Conservation (phyloP, 1,140 invertebrate genomes). For the Trigoniulus corallinus region DNA sequence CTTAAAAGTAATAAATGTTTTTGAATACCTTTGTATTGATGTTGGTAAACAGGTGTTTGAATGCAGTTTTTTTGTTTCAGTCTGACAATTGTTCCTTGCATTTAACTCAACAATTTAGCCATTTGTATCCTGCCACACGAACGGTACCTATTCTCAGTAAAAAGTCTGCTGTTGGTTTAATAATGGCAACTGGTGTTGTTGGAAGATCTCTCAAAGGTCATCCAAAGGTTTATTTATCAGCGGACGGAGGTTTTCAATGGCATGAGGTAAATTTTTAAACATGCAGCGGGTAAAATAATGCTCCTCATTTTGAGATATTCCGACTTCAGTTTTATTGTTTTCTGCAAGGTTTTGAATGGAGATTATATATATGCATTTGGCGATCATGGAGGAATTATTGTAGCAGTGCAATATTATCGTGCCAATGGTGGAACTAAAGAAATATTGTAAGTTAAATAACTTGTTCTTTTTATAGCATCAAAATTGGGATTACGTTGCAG, state of each 20-base stretch:
- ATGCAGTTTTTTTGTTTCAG: too few species aligned
- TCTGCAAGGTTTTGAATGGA: constrained; percentile 51
- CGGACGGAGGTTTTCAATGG: constrained; percentile 73
- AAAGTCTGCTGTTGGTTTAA: constrained; percentile 68
- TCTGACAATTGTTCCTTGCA: constrained; percentile 57
- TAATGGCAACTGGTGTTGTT: constrained; percentile 62
- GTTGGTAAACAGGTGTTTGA: too few species aligned
- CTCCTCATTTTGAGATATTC: too few species aligned
- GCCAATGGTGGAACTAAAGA: constrained; percentile 50
- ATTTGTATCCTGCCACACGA: constrained; percentile 57
- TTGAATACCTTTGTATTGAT: constrained; percentile 12
- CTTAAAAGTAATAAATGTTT: constrained; percentile 31
- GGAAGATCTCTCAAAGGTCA: constrained; percentile 61
- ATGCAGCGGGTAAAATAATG: too few species aligned
- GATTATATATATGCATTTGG: constrained; percentile 76
- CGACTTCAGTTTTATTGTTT: too few species aligned
- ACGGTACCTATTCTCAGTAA: constrained; percentile 67
- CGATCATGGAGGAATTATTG: constrained; percentile 73
- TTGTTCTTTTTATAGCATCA: too few species aligned
- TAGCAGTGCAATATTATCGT: constrained; percentile 58
- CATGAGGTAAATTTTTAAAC: constrained; percentile 44
- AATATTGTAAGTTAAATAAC: constrained; percentile 34
- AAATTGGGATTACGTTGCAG: too few species aligned
- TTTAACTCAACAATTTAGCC: constrained; percentile 65
- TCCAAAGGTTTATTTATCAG: constrained; percentile 59